These are phyloP conservation scores for Opisthocomus hoazin DNA, from an alignment of 2,113 vertebrate species.

Conservation along the genomic window DNA sequence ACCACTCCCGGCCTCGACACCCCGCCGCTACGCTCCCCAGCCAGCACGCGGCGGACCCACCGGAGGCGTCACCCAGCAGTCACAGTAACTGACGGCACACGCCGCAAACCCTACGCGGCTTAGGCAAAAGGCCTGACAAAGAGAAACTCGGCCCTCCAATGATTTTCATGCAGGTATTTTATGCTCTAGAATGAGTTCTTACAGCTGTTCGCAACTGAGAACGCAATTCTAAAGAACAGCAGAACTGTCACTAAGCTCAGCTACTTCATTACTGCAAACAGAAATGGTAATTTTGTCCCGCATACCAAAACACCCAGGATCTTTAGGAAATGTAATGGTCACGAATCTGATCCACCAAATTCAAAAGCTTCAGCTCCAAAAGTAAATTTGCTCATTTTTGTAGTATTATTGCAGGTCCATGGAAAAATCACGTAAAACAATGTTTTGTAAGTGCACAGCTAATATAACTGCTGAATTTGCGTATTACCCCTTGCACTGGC, in stretches of 20 bases:
- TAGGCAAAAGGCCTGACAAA: neutral
- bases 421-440: slow-evolving; percentile 20
- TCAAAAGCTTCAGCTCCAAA: slow-evolving; percentile 44
- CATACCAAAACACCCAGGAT: neutral
- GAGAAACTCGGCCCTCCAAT: neutral
- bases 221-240: neutral
- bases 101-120: neutral
- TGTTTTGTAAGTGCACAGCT: slow-evolving; percentile 40
- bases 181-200: neutral
- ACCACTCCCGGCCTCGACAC: neutral
- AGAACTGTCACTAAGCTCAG: neutral
- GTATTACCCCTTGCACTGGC: slow-evolving; percentile 34
- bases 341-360: neutral
- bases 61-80: neutral
- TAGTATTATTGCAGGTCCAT: slow-evolving; percentile 15
- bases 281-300: neutral
- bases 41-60: neutral
- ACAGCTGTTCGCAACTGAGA: neutral
- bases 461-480: slow-evolving; percentile 53
- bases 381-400: slow-evolving; percentile 35
- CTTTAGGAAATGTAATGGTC: neutral
- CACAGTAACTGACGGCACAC: neutral
- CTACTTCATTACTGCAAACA: neutral
- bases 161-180: neutral
- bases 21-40: too few relatives aligned